Percentiles rank a stretch among this genome's conserved stretches.
These are phyloP conservation scores for Pangasius larnaudii DNA, from an alignment of 2,797 vertebrate species.

Conservation along the genomic window DNA sequence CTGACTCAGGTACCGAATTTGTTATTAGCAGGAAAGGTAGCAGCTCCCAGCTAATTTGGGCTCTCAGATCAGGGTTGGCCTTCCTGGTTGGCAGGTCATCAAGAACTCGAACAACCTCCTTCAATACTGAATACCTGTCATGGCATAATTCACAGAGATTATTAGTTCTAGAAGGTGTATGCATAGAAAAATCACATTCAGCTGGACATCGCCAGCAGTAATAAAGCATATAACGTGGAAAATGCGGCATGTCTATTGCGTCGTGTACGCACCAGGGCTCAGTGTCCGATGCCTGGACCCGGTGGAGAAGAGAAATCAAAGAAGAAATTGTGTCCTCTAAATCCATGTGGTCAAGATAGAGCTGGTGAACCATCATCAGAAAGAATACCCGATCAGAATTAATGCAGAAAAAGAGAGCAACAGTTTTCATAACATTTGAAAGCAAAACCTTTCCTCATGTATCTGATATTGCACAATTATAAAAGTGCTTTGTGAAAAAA, in stretches of 20 bases:
- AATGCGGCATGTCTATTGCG: not conserved
- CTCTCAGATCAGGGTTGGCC: constrained; percentile 66
- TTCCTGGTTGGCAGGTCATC: constrained; percentile 71
- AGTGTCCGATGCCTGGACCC: constrained; percentile 70
- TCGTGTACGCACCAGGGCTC: constrained; percentile 75
- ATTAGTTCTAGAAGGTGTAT: not conserved
- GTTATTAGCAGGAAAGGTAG: constrained; percentile 84
- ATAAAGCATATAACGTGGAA: not conserved
- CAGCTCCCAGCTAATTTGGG: constrained; percentile 74
- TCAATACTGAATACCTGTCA: constrained; percentile 80
- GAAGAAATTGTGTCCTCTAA: constrained; percentile 73
- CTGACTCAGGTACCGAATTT: constrained; percentile 62
- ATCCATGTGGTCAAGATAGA: constrained; percentile 71
- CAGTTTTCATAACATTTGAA: not conserved
- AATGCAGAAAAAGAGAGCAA: not conserved
- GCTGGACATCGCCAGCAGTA: not conserved
- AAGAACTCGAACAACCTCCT: constrained; percentile 74
- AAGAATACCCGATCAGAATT: not conserved
- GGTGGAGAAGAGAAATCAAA: constrained; percentile 82
- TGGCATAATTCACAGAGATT: not conserved
- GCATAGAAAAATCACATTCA: not conserved
- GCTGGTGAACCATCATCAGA: constrained; percentile 65
- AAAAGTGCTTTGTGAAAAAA: not conserved
- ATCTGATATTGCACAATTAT: not conserved
- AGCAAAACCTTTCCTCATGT: not conserved